phyloP scores from a whole-genome alignment of 2,797 vertebrate genomes.

The Eutrigla gurnardus region DNA sequence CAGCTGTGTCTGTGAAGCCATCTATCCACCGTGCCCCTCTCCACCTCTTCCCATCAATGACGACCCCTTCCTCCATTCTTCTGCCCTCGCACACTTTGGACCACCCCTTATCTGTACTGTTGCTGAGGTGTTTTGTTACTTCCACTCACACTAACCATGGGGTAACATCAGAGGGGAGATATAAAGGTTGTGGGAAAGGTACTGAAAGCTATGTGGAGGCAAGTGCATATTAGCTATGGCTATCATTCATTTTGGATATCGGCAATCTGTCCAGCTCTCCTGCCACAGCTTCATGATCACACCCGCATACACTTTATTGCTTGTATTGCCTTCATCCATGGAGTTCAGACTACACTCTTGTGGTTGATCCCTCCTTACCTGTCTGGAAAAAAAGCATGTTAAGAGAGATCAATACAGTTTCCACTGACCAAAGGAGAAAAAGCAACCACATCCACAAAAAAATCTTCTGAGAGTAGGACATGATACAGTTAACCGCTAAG shows the following conservation, averaged over 20 bases:
- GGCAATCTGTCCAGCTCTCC: constrained; percentile 45
- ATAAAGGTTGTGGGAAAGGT: not conserved
- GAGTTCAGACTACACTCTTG: constrained; percentile 40
- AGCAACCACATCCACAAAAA: constrained; percentile 40
- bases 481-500: not conserved
- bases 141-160: constrained; percentile 15
- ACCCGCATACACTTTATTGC: constrained; percentile 45
- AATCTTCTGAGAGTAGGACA: constrained; percentile 10
- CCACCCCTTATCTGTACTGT: constrained; percentile 23
- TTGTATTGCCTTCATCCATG: constrained; percentile 48
- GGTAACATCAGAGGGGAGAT: constrained; percentile 3
- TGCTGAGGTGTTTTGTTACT: constrained; percentile 30
- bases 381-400: constrained; percentile 38
- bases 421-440: constrained; percentile 24
- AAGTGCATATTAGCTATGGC: constrained; percentile 30
- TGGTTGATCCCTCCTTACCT: constrained; percentile 41
- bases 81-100: constrained; percentile 14
- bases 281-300: constrained; percentile 46
- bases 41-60: constrained; percentile 15
- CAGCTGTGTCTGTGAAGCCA: constrained; percentile 53
- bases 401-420: constrained; percentile 43
- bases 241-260: constrained; percentile 57
- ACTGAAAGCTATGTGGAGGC: constrained; percentile 13
- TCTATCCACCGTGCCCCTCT: constrained; percentile 41
- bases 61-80: constrained; percentile 24